Evolutionary conservation across 2,888 invertebrate genomes (phyloP).

Genomic region (Lymantria monacha): DNA sequence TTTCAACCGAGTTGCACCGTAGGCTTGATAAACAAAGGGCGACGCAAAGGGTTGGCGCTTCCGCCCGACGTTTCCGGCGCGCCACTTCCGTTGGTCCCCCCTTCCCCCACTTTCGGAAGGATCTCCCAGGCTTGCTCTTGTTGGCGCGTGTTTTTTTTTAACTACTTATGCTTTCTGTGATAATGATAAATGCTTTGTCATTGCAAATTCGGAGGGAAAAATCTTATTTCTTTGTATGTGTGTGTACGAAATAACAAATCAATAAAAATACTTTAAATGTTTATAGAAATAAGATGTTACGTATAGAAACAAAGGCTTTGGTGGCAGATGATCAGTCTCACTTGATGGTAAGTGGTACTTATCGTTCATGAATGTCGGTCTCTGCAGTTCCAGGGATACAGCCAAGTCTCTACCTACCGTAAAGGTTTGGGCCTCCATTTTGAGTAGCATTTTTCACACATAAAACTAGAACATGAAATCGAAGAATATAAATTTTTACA

Average conservation of each 20-base stretch:
- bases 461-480: no score
- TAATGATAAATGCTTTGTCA: conserved; percentile 52
- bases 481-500: no score
- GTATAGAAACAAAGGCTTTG: no score
- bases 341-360: no score
- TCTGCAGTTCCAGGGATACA: no score
- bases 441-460: no score
- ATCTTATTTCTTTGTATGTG: conserved; percentile 10
- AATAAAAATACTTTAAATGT: no score
- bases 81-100: conserved; percentile 41
- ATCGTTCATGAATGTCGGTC: no score
- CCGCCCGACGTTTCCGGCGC: conserved; percentile 70
- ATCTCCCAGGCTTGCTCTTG: conserved; percentile 37
- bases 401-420: no score
- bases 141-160: conserved; percentile 35
- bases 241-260: not conserved
- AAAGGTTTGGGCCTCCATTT: no score
- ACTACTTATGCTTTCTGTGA: conserved; percentile 44
- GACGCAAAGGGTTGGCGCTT: conserved; percentile 69
- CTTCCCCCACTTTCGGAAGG: conserved; percentile 31
- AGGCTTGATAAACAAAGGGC: conserved; percentile 64
- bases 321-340: no score
- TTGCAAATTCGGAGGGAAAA: conserved; percentile 21
- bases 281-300: no score
- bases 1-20: conserved; percentile 13